Evolutionary conservation across 2,797 vertebrate species (phyloP), one percentile per base, ranked within the genome.

Genomic region (Mormyrops boulengeri): DNA sequence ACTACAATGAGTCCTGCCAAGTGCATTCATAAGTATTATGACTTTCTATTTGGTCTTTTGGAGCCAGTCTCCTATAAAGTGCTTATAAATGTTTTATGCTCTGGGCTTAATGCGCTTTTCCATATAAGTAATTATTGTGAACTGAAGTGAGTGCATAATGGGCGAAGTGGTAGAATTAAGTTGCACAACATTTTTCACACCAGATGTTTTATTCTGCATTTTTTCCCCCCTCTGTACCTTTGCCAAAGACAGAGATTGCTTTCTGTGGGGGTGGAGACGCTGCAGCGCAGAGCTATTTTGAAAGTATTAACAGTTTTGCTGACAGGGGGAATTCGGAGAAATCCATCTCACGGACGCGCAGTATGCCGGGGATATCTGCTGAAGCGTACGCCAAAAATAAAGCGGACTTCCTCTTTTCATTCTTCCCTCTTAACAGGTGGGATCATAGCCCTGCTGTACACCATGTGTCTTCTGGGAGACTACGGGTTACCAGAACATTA

Each of bases 251-350:
- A 47, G 57, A 62, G 38, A 88, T 88, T 88, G 57, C 57, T 66
- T 88, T 41, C 87, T n/a, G 50, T 44, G 73, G 50, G 30, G 55
- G 38, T 47, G 55, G 38, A 22, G 50, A 62, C 8, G 3, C 34
- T 66, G 55, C 47, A 88, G 60, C 73, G n/a, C 50, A 57, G 30
- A 85, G 53, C 89, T 50, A 85, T 89, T 47, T 80, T 66, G 89
- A n/a, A 89, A 89, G 85, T 91, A 93, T 90, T 90, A 90, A 89
- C 90, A 90, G 82, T 90, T 92, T 85, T 91, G 90, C 92, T 93
- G 92, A 92, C 92, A 92, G 60, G 88, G 91, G 93, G 80, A 80
- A 88, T 91, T 94, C 88, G 91, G 90, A 89, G 89, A 90, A 92
- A 92, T 92, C 91, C 88, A 89, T 88, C 91, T 91, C 89, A 85